These are phyloP conservation scores for Mesitornis unicolor DNA, from an alignment of 2,113 vertebrate species.

Conservation along the genomic window DNA sequence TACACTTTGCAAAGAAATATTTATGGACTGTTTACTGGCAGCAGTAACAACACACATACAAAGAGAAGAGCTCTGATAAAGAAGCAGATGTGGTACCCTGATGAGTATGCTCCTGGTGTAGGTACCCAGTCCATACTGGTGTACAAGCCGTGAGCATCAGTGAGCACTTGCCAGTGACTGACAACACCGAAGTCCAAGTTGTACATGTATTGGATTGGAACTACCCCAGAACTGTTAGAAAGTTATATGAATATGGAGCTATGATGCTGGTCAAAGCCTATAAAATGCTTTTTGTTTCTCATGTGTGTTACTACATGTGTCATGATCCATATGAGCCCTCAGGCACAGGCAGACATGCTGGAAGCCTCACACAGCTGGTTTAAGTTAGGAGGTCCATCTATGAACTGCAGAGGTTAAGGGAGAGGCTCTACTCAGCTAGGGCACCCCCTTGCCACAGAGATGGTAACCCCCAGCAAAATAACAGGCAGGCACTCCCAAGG, in stretches of 20 bases:
- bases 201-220: background rate
- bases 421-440: background rate
- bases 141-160: background rate
- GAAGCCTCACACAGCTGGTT: background rate
- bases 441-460: background rate
- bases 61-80: background rate
- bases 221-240: background rate
- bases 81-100: background rate
- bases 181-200: background rate
- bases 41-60: background rate
- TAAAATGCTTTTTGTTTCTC: background rate
- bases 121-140: background rate
- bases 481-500: accelerated
- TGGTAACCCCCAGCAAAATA: background rate
- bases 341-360: background rate
- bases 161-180: background rate
- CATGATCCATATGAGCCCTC: background rate
- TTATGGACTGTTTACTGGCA: background rate
- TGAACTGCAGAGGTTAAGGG: background rate
- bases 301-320: background rate
- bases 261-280: background rate
- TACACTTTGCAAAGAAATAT: background rate
- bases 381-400: background rate
- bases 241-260: background rate
- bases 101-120: background rate